Base-by-base conservation (phyloP, 2,113 vertebrate genomes). In the Nipponia nippon region DNA sequence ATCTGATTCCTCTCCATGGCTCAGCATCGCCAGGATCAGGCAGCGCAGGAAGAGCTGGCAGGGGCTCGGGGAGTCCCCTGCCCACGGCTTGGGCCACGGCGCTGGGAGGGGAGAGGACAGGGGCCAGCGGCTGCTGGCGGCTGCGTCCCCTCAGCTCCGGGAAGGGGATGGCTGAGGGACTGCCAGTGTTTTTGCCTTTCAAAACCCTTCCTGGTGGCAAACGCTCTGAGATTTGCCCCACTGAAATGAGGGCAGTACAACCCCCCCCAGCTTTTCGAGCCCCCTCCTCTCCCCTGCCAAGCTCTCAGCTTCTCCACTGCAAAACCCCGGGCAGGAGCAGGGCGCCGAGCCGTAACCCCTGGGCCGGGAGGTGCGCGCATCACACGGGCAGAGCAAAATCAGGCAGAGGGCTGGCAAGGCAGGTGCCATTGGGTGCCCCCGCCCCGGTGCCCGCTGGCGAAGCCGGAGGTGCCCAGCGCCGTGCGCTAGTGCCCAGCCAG, bases 361-460 rank as follows among this genome's bases (percentile, higher is more conserved):
- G 0, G 1, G 25, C 55, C 2, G 0, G 20, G 30, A 17, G 13
- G 12, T 7, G 14, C 32, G 32, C 1, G 0, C 3, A 1, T 27
- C 1, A 2, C 40, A 15, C 4, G 6, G 78, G 72, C 1, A 1
- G 17, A 44, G 36, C 42, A 25, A 32, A 44, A 75, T 11, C 23
- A 16, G 44, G 10, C 1, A 2, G 52, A 47, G 25, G 29, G 14
- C 19, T 70, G 55, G 14, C 46, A 42, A 50, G 15, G 46, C n/a
- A 49, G 72, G 26, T 11, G 4, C 42, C 6, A 2, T 34, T 4
- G 3, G 38, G 13, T 85, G 55, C 18, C 23, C 70, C 6, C 3
- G 1, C 32, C 16, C 70, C 2, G 1, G 13, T 40, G n/a, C 53
- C 56, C 1, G 0, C 16, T 42, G 85, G 20, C 0, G 4, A 76